Base-by-base conservation (phyloP, 2,797 vertebrate genomes). In the Chanos chanos region DNA sequence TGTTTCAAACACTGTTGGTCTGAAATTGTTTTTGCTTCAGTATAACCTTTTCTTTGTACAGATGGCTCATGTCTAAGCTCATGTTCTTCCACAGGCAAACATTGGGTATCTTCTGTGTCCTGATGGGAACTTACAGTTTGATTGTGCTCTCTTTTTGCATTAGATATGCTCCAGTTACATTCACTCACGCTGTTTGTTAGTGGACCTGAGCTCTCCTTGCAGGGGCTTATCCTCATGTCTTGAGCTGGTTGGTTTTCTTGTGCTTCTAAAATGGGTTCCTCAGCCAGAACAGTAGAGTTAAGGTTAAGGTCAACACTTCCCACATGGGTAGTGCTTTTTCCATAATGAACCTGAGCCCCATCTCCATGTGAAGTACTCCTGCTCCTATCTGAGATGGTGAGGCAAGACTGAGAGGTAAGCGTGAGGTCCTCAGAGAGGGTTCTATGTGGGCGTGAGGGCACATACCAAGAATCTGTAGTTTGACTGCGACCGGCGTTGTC, bases 371-470 rank as follows among this genome's bases (percentile, higher is more conserved):
- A 50, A 13, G 76, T 69, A 49, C 72, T 68, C 67, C 61, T 79
- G 72, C 51, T 71, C 67, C 79, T 87, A 77, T 86, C 87, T 76
- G 91, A 92, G 83, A 89, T 77, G 75, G 84, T 79, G 72, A 85
- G 75, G 78, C 87, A 90, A 36, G 86, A 89, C 80, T 82, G 90
- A 68, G 77, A 84, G 51, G 84, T 64, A 75, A 72, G 78, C 22
- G 84, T 92, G 31, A 76, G 59, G 78, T 92, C 91, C 70, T 93
- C 90, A 68, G 91, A 92, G 77, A 89, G 75, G 65, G 85, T 80
- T 22, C 84, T 85, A 56, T 80, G 80, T 21, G 85, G 80, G 70
- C 76, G 79, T 73, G 89, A 81, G 30, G 83, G 77, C 45, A 79
- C 22, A 44, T 85, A 81, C 73, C 81, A 82, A 57, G 88, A 88